Conservation (phyloP, 2,888 invertebrate genomes). For the Embidobia sp. region DNA sequence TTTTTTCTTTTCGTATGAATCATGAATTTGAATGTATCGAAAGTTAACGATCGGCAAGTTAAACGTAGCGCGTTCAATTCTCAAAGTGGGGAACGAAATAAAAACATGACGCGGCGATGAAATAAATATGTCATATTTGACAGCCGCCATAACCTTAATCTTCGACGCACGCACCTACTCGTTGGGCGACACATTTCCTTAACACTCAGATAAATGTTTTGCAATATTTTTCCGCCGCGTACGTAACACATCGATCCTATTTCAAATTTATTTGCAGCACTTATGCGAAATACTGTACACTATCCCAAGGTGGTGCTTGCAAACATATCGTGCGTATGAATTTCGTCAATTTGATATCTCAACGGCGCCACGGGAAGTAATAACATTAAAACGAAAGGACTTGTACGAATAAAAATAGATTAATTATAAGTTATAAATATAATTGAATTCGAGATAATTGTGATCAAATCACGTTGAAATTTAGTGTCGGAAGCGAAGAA, state of each 20-base stretch:
- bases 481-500: no score
- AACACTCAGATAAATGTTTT: slow-evolving; percentile 37
- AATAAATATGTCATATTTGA: slow-evolving; percentile 47
- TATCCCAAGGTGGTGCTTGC: no score
- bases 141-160: slow-evolving; percentile 40
- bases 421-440: no score
- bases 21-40: no score
- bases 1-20: no score
- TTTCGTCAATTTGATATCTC: no score
- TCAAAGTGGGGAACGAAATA: slow-evolving; percentile 19
- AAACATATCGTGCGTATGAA: no score
- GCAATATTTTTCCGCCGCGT: slow-evolving; percentile 33
- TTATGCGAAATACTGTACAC: slow-evolving; percentile 55
- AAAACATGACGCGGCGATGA: slow-evolving; percentile 11
- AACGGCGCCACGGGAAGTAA: no score
- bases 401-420: no score
- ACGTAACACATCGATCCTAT: slow-evolving; percentile 19
- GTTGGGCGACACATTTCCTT: slow-evolving; percentile 24
- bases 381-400: no score
- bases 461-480: no score
- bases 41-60: background rate
- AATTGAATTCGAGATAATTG: no score
- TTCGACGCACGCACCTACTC: slow-evolving; percentile 5
- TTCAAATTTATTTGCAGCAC: slow-evolving; percentile 42
- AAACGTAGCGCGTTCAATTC: slow-evolving; percentile 17